A percentile compares a stretch with the other conserved stretches of the same genome.
These are phyloP conservation scores for Amphiprion percula DNA, from an alignment of 2,113 vertebrate genomes.

Conservation along the genomic window DNA sequence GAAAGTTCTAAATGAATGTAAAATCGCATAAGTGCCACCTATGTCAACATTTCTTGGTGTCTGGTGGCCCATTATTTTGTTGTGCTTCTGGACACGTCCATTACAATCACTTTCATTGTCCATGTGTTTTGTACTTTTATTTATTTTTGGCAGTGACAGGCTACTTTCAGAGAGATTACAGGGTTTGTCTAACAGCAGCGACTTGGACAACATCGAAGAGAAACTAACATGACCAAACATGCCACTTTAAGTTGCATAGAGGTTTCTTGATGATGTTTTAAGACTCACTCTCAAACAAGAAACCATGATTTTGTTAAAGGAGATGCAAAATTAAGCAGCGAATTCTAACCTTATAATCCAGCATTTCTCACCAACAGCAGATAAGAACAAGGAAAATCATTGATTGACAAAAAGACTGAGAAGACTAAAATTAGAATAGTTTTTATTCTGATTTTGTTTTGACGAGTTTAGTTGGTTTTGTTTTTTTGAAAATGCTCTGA, in stretches of 20 bases:
- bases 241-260: not conserved
- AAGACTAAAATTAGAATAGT: too few species aligned
- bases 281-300: not conserved
- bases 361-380: not conserved
- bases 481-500: too few species aligned
- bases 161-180: not conserved
- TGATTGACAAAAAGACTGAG: too few species aligned
- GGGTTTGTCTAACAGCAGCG: constrained; percentile 13
- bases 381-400: too few species aligned
- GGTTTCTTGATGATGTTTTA: not conserved
- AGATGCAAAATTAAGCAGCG: not conserved
- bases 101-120: not conserved
- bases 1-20: not conserved
- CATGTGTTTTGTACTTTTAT: not conserved
- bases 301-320: not conserved
- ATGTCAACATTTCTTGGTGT: not conserved
- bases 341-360: not conserved
- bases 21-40: not conserved
- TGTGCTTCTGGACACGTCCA: not conserved
- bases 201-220: not conserved
- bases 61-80: not conserved
- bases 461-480: too few species aligned
- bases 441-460: too few species aligned
- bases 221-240: not conserved
- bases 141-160: not conserved